Conservation (phyloP, 2,888 invertebrate genomes). For the Euphydryas editha region DNA sequence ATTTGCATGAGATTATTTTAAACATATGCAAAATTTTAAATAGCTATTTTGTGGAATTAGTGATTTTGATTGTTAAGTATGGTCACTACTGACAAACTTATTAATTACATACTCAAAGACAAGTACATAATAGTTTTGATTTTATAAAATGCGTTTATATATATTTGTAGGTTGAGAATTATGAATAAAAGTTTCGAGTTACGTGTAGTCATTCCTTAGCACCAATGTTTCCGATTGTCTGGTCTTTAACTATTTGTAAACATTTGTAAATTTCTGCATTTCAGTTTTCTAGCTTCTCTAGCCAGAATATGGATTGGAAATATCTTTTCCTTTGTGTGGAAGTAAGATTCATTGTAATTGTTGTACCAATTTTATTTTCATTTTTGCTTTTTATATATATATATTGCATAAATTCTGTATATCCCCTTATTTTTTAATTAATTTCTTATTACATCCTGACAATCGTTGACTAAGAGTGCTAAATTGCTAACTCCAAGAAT, state of each 20-base stretch:
- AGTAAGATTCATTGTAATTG: conserved; percentile 66
- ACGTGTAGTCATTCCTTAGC: not conserved
- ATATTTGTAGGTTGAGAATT: not conserved
- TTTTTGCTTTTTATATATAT: conserved; percentile 15
- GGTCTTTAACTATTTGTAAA: conserved; percentile 43
- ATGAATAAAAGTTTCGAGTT: not conserved
- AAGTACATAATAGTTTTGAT: no score
- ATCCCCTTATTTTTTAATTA: not conserved
- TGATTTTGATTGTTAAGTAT: not conserved
- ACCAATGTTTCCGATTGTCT: conserved; percentile 32
- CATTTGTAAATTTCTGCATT: conserved; percentile 57
- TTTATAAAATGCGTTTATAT: not conserved
- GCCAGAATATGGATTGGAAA: conserved; percentile 74
- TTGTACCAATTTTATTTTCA: not conserved
- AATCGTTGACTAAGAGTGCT: not conserved
- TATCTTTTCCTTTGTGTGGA: conserved; percentile 71
- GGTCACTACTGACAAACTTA: no score
- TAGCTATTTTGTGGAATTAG: not conserved
- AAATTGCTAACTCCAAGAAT: no score
- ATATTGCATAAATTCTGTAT: not conserved
- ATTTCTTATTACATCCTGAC: not conserved
- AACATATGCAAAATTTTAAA: not conserved
- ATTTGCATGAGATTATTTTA: not conserved
- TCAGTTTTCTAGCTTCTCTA: conserved; percentile 71
- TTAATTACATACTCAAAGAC: no score